Conservation (phyloP, 2,888 invertebrate species). For the Amiota minor region DNA sequence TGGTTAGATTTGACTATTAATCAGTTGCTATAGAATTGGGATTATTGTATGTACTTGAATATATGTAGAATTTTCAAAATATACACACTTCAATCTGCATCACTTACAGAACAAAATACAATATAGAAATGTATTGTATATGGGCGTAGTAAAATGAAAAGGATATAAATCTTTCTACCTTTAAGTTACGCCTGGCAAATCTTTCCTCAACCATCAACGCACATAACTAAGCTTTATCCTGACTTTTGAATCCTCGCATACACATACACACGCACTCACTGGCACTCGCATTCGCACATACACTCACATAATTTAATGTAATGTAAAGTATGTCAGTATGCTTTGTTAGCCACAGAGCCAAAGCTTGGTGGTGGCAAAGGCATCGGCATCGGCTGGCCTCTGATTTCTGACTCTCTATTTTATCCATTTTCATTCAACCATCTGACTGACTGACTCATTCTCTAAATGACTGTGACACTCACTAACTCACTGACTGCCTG, state of each 20-base stretch:
- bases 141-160: not conserved
- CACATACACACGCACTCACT: conserved; percentile 12
- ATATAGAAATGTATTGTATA: too few relatives aligned
- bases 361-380: not conserved
- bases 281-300: not conserved
- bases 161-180: not conserved
- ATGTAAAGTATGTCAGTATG: conserved; percentile 9
- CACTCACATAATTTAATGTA: conserved; percentile 12
- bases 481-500: not conserved
- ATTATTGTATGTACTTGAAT: too few relatives aligned
- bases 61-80: too few relatives aligned
- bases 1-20: too few relatives aligned
- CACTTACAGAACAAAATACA: too few relatives aligned
- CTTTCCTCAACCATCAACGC: too few relatives aligned
- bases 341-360: not conserved
- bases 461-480: too few relatives aligned
- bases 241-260: not conserved
- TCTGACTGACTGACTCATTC: not conserved
- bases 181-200: too few relatives aligned
- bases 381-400: not conserved
- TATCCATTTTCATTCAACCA: not conserved
- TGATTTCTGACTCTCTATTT: not conserved
- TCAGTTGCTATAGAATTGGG: too few relatives aligned
- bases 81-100: too few relatives aligned
- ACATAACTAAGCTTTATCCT: too few relatives aligned